Conservation (phyloP, 2,797 vertebrate species). For the Halcyon leucocephala region DNA sequence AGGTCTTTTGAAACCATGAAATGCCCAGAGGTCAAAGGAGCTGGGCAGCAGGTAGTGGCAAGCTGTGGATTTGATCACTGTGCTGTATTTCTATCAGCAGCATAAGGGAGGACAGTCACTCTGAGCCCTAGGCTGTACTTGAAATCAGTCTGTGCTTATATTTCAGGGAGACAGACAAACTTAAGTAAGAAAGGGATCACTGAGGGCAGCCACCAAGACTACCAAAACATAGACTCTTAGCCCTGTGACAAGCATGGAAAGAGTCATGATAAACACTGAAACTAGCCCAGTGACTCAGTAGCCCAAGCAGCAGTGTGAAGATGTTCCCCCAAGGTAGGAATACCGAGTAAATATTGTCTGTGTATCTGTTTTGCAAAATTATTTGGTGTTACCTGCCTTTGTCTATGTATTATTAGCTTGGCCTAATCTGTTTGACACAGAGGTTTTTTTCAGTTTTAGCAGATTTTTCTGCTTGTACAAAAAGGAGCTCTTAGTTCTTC, state of each 20-base stretch:
- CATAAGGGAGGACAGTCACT: neutral
- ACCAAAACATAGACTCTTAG: neutral
- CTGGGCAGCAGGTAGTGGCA: neutral
- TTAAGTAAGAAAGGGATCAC: constrained; percentile 2
- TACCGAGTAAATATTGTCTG: neutral
- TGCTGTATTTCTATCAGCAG: neutral
- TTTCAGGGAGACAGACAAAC: neutral
- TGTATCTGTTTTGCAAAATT: neutral
- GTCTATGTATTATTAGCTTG: neutral
- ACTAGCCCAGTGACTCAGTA: neutral
- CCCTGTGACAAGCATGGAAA: neutral
- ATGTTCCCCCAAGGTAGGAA: neutral
- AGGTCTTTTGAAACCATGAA: neutral
- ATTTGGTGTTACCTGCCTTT: neutral
- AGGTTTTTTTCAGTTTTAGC: neutral
- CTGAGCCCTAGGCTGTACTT: neutral
- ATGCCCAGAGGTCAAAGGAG: neutral
- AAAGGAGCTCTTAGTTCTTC: neutral
- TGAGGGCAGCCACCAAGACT: neutral
- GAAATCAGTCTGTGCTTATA: neutral
- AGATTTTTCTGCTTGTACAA: neutral
- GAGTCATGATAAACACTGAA: neutral
- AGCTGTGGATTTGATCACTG: neutral
- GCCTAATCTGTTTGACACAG: neutral
- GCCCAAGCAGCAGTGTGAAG: neutral